Evolutionary conservation across 2,113 vertebrate species (phyloP).

Genomic region (Myanophis thanlyinensis): DNA sequence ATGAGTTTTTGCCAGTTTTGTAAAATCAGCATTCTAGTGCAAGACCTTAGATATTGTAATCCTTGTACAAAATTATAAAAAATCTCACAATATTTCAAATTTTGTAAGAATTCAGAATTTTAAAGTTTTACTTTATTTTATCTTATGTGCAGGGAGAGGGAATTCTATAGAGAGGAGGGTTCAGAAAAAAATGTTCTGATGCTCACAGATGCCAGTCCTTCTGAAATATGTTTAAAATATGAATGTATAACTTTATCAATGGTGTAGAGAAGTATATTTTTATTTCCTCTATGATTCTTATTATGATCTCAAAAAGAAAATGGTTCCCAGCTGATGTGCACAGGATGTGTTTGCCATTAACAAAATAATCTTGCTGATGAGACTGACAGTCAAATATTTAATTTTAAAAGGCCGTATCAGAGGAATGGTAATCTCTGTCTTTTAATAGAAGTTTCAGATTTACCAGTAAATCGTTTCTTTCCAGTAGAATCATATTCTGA

Average conservation of each 20-base stretch:
- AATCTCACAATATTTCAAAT: neutral
- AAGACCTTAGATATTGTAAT: neutral
- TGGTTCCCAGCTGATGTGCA: neutral
- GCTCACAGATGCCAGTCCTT: neutral
- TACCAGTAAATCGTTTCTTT: slow-evolving; percentile 93
- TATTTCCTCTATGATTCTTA: neutral
- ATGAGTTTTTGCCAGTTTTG: neutral
- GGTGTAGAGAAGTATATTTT: neutral
- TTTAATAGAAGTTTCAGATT: slow-evolving; percentile 22
- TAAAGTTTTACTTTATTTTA: neutral
- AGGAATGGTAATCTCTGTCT: neutral
- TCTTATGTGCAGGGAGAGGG: neutral
- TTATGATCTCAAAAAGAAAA: neutral
- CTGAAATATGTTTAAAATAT: neutral
- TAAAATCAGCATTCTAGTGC: neutral
- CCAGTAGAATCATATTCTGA: slow-evolving; percentile 86
- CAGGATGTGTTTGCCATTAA: neutral
- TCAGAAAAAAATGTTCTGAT: neutral
- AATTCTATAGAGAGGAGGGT: neutral
- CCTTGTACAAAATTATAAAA: neutral
- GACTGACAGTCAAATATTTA: neutral
- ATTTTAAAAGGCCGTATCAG: neutral
- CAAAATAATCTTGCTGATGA: neutral
- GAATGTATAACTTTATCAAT: neutral
- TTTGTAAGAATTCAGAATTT: neutral